Evolutionary conservation across 2,113 vertebrate genomes (phyloP).

Genomic region (Labrus mixtus): DNA sequence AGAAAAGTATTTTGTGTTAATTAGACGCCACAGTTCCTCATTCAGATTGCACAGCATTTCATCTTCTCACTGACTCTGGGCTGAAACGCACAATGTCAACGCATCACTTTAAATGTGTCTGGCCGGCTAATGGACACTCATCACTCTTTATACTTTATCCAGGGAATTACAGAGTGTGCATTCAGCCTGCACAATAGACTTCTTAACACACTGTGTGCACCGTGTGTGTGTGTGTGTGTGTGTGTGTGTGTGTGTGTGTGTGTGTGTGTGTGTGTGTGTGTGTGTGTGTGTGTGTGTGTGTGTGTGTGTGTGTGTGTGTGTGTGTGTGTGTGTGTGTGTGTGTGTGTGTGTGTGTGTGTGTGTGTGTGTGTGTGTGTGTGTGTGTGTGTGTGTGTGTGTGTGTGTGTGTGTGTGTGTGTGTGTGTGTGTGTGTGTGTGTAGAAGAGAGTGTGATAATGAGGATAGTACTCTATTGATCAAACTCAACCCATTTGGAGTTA

Average conservation of each 20-base stretch:
- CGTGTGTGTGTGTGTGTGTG: constrained; percentile 25
- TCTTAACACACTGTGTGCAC: constrained; percentile 58
- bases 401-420: constrained; percentile 39
- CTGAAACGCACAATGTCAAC: constrained; percentile 67
- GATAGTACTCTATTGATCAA: constrained; percentile 78
- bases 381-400: constrained; percentile 47
- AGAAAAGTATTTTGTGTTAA: constrained; percentile 51
- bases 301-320: constrained; percentile 38
- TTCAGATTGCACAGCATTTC: constrained; percentile 57
- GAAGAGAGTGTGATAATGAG: constrained; percentile 72
- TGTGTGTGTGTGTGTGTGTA: constrained; percentile 32
- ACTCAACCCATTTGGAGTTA: constrained; percentile 74
- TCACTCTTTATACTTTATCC: constrained; percentile 73
- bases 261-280: constrained; percentile 37
- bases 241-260: constrained; percentile 40
- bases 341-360: constrained; percentile 30
- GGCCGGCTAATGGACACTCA: constrained; percentile 80
- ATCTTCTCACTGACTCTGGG: constrained; percentile 69
- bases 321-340: constrained; percentile 29
- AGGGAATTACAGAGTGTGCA: constrained; percentile 75
- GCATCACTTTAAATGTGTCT: constrained; percentile 75
- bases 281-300: constrained; percentile 37
- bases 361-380: constrained; percentile 28
- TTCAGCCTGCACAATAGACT: constrained; percentile 75
- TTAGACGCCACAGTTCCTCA: constrained; percentile 46